A percentile compares a stretch with the other conserved stretches of the same genome.
Evolutionary conservation across 2,888 invertebrate genomes (phyloP).

Genomic region (Epirrhoe alternata): DNA sequence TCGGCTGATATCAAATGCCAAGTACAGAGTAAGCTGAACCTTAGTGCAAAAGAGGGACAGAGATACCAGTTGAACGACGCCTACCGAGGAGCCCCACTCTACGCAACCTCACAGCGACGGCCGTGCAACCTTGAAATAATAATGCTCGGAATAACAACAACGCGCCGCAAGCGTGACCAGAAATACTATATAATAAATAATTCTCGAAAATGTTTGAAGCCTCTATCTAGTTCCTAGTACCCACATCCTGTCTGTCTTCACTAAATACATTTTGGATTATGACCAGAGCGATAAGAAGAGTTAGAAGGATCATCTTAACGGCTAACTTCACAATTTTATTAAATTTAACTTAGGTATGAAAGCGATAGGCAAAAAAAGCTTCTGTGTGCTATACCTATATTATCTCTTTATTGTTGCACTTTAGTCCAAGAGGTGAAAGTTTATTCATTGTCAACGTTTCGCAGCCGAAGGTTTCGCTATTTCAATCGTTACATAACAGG

Average conservation of each 20-base stretch:
- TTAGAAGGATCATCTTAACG: constrained; percentile 22
- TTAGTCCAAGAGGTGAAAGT: constrained; percentile 73
- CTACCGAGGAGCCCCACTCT: constrained; percentile 83
- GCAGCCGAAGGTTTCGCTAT: constrained; percentile 79
- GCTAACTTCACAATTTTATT: constrained; percentile 51
- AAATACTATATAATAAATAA: constrained; percentile 78
- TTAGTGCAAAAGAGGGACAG: constrained; percentile 80
- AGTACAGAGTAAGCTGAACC: constrained; percentile 76
- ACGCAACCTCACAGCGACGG: constrained; percentile 84
- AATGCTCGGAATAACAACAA: constrained; percentile 85
- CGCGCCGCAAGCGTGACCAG: constrained; percentile 84
- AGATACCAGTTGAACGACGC: constrained; percentile 79
- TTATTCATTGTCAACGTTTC: constrained; percentile 71
- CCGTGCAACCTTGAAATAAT: constrained; percentile 85
- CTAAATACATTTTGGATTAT: constrained; percentile 43
- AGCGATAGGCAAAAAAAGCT: background rate
- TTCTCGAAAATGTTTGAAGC: constrained; percentile 73
- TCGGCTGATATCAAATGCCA: constrained; percentile 76
- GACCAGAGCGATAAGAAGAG: constrained; percentile 24
- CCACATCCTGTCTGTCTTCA: constrained; percentile 61
- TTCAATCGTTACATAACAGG: constrained; percentile 80
- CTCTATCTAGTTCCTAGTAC: constrained; percentile 63
- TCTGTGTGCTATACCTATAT: background rate
- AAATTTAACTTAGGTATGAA: background rate
- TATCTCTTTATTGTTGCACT: background rate